Conservation (phyloP, 2,797 vertebrate genomes). For the Allobates femoralis region DNA sequence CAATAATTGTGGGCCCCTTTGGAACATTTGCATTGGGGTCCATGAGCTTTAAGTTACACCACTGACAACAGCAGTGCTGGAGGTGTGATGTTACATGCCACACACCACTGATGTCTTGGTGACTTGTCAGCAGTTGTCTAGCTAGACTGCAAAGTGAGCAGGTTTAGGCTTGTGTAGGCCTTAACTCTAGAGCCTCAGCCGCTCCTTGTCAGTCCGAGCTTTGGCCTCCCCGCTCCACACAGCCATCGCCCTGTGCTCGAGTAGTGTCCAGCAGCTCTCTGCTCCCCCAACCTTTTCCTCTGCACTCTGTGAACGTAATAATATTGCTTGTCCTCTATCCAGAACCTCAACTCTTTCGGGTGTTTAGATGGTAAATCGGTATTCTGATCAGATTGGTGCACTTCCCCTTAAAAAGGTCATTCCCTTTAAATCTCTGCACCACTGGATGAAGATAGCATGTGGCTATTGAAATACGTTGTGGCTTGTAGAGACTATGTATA, state of each 20-base stretch:
- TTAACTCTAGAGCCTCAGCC: neutral
- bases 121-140: conserved; percentile 10
- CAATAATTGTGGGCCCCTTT: too few species aligned
- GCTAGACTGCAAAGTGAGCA: conserved; percentile 35
- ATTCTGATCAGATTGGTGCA: too few species aligned
- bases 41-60: too few species aligned
- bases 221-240: neutral
- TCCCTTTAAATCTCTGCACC: too few species aligned
- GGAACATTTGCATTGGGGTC: too few species aligned
- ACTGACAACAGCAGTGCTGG: neutral
- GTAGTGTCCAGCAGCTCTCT: too few species aligned
- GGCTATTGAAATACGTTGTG: too few species aligned
- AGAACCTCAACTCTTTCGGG: conserved; percentile 82
- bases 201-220: neutral
- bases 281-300: conserved; percentile 73
- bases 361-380: too few species aligned
- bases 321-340: conserved; percentile 83
- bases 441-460: too few species aligned
- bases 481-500: too few species aligned
- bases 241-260: neutral
- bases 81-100: conserved; percentile 2
- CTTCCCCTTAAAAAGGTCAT: too few species aligned
- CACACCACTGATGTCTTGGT: neutral
- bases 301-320: conserved; percentile 75
- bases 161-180: neutral